Evolutionary conservation across 35 echinoderm and acorn worm species (phyloP).

Genomic region (Apostichopus californicus): DNA sequence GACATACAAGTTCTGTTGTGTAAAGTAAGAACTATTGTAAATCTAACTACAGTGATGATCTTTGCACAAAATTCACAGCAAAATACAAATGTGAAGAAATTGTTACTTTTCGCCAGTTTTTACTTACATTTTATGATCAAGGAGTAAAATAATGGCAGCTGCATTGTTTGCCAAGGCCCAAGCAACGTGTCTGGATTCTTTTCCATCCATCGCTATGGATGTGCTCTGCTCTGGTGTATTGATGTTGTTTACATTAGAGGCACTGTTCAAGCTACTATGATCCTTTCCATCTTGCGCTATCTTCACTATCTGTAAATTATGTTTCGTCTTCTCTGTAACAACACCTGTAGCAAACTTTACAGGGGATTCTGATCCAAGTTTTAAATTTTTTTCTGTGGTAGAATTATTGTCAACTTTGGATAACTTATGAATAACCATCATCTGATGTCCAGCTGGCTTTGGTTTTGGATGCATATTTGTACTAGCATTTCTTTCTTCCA

Average conservation of each 20-base stretch:
- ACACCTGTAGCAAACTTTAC: no score
- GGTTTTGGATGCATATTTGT: not conserved
- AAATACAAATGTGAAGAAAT: not conserved
- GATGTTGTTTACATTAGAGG: not conserved
- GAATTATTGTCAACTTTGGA: no score
- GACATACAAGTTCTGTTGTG: not conserved
- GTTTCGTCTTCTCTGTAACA: not conserved
- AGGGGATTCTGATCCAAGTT: no score
- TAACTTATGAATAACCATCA: not conserved
- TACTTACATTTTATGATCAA: constrained; percentile 63
- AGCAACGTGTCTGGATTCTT: constrained; percentile 23
- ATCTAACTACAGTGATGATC: not conserved
- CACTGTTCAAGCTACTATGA: not conserved
- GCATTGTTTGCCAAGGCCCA: constrained; percentile 49
- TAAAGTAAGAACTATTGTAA: not conserved
- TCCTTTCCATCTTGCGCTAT: not conserved
- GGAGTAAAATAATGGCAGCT: constrained; percentile 55
- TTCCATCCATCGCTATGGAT: not conserved
- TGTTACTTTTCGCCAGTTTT: not conserved
- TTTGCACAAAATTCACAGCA: not conserved
- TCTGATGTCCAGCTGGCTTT: not conserved
- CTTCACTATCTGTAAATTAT: not conserved
- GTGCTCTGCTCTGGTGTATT: not conserved
- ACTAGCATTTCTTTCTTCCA: not conserved
- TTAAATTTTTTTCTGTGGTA: no score